Conservation (phyloP, 2,797 vertebrate genomes). For the Cuniculus paca region DNA sequence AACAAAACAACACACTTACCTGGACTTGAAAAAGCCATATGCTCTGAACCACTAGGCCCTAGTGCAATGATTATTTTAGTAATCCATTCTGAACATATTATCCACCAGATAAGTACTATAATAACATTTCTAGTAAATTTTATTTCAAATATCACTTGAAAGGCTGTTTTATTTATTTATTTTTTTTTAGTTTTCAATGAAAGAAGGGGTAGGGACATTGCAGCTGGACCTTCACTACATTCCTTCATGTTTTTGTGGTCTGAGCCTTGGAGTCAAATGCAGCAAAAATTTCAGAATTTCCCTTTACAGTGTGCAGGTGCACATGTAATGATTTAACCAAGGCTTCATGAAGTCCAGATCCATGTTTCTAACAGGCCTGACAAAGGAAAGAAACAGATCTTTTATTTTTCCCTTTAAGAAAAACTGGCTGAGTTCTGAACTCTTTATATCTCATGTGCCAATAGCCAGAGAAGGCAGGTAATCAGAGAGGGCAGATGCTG, state of each 20-base stretch:
- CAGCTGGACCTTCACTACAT: background rate
- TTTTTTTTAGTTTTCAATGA: background rate
- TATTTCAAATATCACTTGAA: slow-evolving; percentile 61
- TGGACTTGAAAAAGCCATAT: slow-evolving; percentile 31
- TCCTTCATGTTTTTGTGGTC: slow-evolving; percentile 66
- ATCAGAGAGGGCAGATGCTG: slow-evolving; percentile 58
- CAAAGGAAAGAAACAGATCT: background rate
- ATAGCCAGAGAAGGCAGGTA: slow-evolving; percentile 48
- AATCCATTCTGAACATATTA: slow-evolving; percentile 30
- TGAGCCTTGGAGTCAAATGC: slow-evolving; percentile 65
- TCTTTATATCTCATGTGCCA: background rate
- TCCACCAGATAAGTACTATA: slow-evolving; percentile 49
- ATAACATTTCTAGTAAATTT: slow-evolving; percentile 54
- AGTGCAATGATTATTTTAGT: background rate
- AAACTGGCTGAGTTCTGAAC: slow-evolving; percentile 27
- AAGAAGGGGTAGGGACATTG: background rate
- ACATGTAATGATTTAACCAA: slow-evolving; percentile 16
- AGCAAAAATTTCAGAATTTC: slow-evolving; percentile 63
- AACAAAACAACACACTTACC: background rate
- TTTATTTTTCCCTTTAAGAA: background rate
- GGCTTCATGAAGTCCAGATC: slow-evolving; percentile 20
- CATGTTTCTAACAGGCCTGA: slow-evolving; percentile 60
- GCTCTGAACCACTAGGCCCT: background rate
- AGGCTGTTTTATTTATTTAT: background rate
- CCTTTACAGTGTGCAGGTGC: slow-evolving; percentile 61